A percentile compares a stretch with the other conserved stretches of the same genome.
Conservation (phyloP, 1,140 invertebrate genomes). For the Drosophila nasuta region DNA sequence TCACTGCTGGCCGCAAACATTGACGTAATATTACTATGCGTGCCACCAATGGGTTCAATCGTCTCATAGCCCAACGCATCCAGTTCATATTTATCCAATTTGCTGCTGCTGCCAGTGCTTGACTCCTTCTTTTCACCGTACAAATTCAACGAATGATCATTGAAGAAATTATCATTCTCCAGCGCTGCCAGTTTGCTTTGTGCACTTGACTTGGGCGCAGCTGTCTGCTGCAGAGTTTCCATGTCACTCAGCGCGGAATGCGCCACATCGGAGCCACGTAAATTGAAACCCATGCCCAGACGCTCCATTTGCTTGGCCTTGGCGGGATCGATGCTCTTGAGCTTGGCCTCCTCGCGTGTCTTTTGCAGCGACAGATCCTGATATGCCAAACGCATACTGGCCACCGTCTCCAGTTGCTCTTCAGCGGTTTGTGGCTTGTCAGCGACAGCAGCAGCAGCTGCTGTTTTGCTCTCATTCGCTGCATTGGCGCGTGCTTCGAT, state of each 20-base stretch:
- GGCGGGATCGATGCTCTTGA: constrained; percentile 91
- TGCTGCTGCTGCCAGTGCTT: constrained; percentile 40
- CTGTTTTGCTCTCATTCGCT: constrained; percentile 89
- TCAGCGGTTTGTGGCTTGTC: constrained; percentile 82
- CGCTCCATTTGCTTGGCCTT: constrained; percentile 96
- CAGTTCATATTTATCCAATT: constrained; percentile 75
- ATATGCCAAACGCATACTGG: constrained; percentile 94
- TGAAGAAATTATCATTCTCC: constrained; percentile 81
- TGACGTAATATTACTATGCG: constrained; percentile 78
- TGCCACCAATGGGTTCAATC: constrained; percentile 78
- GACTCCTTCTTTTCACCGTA: constrained; percentile 67
- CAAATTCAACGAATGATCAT: constrained; percentile 81
- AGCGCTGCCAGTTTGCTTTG: constrained; percentile 52
- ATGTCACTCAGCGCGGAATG: constrained; percentile 98
- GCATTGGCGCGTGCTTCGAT: constrained; percentile 95
- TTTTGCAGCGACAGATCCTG: constrained; percentile 92
- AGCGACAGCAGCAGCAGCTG: constrained; percentile 69
- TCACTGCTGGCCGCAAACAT: constrained; percentile 71
- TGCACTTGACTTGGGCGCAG: constrained; percentile 72
- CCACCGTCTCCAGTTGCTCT: constrained; percentile 87
- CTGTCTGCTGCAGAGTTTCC: constrained; percentile 93
- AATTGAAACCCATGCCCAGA: constrained; percentile 92
- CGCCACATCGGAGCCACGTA: constrained; percentile 88
- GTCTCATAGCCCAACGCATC: constrained; percentile 82
- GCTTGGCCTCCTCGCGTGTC: constrained; percentile 91